Evolutionary conservation across 2,113 vertebrate genomes (phyloP).

Genomic region (Fregetta grallaria): DNA sequence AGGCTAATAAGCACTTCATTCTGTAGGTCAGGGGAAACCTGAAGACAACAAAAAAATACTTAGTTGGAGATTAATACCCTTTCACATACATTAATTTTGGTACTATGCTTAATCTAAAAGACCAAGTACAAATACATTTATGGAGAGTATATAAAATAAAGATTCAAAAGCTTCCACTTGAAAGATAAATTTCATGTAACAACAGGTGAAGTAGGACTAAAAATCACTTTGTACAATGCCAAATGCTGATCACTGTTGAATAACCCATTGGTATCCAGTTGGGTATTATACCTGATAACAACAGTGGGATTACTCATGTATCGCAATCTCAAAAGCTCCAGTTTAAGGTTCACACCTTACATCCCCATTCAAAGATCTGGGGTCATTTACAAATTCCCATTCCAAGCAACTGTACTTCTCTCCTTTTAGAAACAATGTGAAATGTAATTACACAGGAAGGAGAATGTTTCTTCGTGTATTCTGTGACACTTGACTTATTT

Average conservation of each 20-base stretch:
- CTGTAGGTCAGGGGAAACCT: constrained; percentile 93
- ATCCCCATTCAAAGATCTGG: background rate
- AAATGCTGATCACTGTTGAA: background rate
- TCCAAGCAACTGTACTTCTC: background rate
- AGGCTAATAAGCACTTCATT: constrained; percentile 94
- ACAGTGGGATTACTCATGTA: background rate
- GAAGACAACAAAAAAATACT: background rate
- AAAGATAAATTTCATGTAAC: background rate
- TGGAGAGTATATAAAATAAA: background rate
- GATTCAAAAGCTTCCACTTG: background rate
- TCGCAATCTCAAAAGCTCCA: background rate
- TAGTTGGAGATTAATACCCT: background rate
- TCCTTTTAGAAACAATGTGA: background rate
- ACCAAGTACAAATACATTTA: background rate
- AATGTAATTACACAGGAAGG: background rate
- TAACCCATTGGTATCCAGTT: background rate
- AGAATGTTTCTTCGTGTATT: background rate
- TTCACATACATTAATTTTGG: background rate
- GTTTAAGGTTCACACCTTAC: background rate
- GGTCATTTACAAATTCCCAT: background rate
- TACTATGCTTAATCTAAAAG: background rate
- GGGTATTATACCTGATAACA: background rate
- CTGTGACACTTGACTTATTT: background rate
- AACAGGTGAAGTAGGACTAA: background rate
- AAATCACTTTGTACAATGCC: background rate